Conservation (phyloP, 1,140 invertebrate species). For the Drosophila arawakana region DNA sequence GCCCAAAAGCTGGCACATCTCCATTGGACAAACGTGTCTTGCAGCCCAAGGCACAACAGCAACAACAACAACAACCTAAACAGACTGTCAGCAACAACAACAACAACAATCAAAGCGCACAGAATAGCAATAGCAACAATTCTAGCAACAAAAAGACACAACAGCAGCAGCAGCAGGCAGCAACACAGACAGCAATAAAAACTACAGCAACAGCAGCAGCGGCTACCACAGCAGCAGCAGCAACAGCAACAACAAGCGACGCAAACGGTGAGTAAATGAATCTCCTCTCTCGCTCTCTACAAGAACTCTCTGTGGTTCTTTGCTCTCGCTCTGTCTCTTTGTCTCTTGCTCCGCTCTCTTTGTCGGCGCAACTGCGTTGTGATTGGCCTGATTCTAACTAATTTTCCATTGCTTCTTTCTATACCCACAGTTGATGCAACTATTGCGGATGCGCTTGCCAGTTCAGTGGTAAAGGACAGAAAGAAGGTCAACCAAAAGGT, state of each 20-base stretch:
- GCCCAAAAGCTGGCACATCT: conserved; percentile 73
- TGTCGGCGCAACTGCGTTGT: conserved; percentile 41
- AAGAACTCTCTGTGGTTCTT: not conserved
- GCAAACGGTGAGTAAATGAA: conserved; percentile 63
- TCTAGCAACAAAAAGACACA: conserved; percentile 61
- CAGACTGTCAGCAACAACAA: conserved; percentile 49
- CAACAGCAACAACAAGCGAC: conserved; percentile 40
- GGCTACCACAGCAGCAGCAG: conserved; percentile 24
- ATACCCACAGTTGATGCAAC: conserved; percentile 58
- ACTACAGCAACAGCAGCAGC: conserved; percentile 49
- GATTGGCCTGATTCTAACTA: conserved; percentile 47
- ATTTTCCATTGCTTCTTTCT: conserved; percentile 19
- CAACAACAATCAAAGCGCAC: conserved; percentile 52
- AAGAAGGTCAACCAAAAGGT: conserved; percentile 88
- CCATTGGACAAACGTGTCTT: conserved; percentile 85
- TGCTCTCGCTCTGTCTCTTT: not conserved
- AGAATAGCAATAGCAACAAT: conserved; percentile 45
- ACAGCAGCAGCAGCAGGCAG: conserved; percentile 50
- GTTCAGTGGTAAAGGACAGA: conserved; percentile 87
- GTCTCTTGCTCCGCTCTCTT: not conserved
- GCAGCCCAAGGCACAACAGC: conserved; percentile 84
- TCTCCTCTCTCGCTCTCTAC: conserved; percentile 1
- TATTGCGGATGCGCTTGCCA: conserved; percentile 84
- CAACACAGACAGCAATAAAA: conserved; percentile 44
- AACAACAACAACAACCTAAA: conserved; percentile 45